Percentiles rank a stretch among this genome's conserved stretches.
Conservation (phyloP, 2,113 vertebrate genomes). For the Myrmecobius fasciatus region DNA sequence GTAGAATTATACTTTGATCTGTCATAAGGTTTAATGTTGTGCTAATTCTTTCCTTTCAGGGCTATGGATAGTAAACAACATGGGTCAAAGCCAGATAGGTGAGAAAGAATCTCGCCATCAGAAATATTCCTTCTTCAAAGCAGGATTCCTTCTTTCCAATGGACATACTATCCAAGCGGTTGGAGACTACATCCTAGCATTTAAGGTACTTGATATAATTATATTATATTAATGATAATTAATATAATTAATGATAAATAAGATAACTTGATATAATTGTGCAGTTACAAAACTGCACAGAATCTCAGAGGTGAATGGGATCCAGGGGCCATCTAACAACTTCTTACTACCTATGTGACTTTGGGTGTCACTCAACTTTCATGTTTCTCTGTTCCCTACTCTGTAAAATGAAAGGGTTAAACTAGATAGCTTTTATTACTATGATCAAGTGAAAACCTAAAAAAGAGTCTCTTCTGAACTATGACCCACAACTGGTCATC, state of each 20-base stretch:
- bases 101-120: neutral
- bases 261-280: too few relatives aligned
- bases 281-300: too few relatives aligned
- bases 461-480: neutral
- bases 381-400: neutral
- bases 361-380: neutral
- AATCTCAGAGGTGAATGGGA: neutral
- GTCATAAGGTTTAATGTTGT: neutral
- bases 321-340: neutral
- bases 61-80: neutral
- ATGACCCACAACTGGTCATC: neutral
- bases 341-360: neutral
- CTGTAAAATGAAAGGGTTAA: neutral
- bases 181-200: neutral
- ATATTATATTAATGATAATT: too few relatives aligned
- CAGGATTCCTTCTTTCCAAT: neutral
- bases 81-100: neutral
- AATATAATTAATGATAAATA: too few relatives aligned
- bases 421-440: neutral
- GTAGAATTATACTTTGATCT: neutral
- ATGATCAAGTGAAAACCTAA: neutral
- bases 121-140: neutral
- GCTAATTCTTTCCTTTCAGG: neutral
- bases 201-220: neutral
- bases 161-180: neutral